Evolutionary conservation across 2,797 vertebrate species (phyloP).

Genomic region (Artibeus lituratus): DNA sequence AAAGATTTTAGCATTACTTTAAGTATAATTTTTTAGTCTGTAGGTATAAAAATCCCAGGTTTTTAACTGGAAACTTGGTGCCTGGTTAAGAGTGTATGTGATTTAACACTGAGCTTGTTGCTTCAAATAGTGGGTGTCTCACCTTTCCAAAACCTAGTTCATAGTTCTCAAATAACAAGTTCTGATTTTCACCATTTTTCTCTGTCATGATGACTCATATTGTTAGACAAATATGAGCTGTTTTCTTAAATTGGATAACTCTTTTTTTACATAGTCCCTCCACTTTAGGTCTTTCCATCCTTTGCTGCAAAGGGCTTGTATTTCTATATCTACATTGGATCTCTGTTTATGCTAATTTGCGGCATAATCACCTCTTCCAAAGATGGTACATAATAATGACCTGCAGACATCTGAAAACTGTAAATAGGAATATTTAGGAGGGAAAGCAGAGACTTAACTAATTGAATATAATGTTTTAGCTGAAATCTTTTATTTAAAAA

Average conservation of each 20-base stretch:
- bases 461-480: background rate
- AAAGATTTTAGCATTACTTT: conserved; percentile 82
- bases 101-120: conserved; percentile 67
- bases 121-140: conserved; percentile 38
- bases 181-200: conserved; percentile 40
- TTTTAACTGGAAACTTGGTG: conserved; percentile 73
- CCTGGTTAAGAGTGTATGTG: conserved; percentile 52
- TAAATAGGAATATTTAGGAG: conserved; percentile 35
- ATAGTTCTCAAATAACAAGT: conserved; percentile 44
- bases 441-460: conserved; percentile 23
- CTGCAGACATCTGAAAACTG: background rate
- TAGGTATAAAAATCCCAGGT: conserved; percentile 78
- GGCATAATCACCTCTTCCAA: conserved; percentile 51
- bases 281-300: background rate
- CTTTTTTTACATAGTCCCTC: background rate
- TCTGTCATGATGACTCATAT: background rate
- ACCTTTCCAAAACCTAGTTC: conserved; percentile 62
- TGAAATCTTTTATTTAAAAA: conserved; percentile 25
- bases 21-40: conserved; percentile 82
- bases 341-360: conserved; percentile 42
- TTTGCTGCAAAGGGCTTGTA: background rate
- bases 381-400: conserved; percentile 48
- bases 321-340: background rate
- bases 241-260: conserved; percentile 21
- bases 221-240: conserved; percentile 64